Conservation (phyloP, 92 coral and sea anemone species). For the Epizoanthus rinbou region DNA sequence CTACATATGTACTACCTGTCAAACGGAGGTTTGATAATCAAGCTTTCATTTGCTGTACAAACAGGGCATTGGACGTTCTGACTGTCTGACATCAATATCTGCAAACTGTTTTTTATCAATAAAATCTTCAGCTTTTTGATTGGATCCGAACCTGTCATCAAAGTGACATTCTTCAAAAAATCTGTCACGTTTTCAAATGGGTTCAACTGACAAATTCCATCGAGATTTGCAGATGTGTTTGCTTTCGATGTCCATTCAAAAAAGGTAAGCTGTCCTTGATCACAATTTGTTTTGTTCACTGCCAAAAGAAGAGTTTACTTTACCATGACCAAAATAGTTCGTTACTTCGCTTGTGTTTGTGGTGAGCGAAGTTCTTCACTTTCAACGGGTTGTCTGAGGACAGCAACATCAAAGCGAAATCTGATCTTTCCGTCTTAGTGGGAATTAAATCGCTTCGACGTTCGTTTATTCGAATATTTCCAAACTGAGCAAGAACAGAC, state of each 20-base stretch:
- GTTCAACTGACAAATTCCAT: slow-evolving; percentile 44
- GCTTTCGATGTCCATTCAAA: slow-evolving; percentile 26
- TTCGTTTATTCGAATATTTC: neutral
- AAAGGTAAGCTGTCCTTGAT: slow-evolving; percentile 27
- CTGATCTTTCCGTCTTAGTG: slow-evolving; percentile 17
- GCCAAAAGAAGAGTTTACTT: neutral
- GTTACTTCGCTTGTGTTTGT: neutral
- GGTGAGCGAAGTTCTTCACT: neutral
- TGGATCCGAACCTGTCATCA: slow-evolving; percentile 38
- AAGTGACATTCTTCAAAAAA: slow-evolving; percentile 24
- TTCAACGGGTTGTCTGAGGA: slow-evolving; percentile 3
- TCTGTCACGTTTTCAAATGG: slow-evolving; percentile 42
- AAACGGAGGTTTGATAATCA: too few relatives aligned
- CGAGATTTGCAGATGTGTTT: slow-evolving; percentile 44
- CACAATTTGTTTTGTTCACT: neutral
- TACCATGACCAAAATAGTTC: neutral
- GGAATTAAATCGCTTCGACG: neutral
- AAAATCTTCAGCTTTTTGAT: slow-evolving; percentile 24
- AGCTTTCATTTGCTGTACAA: too few relatives aligned
- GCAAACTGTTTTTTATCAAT: slow-evolving; percentile 15
- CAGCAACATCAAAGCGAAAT: slow-evolving; percentile 40
- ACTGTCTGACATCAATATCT: neutral
- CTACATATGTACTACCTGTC: too few relatives aligned
- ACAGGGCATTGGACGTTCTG: too few relatives aligned
- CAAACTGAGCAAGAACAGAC: neutral